Percentiles rank a stretch among this genome's conserved stretches.
Conservation (phyloP, 1,140 invertebrate species). For the Leptonema lineaticorne region DNA sequence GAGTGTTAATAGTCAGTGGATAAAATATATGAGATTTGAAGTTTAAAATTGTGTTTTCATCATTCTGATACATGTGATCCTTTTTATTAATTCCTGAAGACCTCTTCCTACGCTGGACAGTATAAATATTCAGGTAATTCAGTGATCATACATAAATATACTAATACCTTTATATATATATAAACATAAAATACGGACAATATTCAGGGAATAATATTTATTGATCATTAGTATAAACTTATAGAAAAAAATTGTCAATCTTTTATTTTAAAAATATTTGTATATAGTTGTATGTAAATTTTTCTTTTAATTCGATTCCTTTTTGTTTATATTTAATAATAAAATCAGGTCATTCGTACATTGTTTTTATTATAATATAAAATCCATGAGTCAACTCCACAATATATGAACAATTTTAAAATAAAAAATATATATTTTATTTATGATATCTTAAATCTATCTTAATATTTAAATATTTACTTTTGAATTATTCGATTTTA, state of each 20-base stretch:
- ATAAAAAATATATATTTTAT: not conserved
- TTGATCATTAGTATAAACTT: not conserved
- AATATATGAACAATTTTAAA: not conserved
- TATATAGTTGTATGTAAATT: not conserved
- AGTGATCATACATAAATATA: conserved; percentile 1
- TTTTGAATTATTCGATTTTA: not conserved
- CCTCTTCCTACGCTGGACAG: conserved; percentile 12
- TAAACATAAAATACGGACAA: not conserved
- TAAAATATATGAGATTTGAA: conserved; percentile 42
- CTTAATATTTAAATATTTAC: not conserved
- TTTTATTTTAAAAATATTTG: not conserved
- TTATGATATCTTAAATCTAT: not conserved
- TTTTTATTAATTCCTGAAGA: conserved; percentile 20
- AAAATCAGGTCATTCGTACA: not conserved
- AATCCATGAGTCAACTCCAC: too few species aligned
- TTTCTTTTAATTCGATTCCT: not conserved
- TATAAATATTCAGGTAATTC: conserved; percentile 18
- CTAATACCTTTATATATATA: not conserved
- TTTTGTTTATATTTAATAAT: not conserved
- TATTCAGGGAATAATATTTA: not conserved
- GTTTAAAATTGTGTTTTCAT: conserved; percentile 38
- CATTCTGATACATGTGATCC: conserved; percentile 9
- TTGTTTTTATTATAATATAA: not conserved
- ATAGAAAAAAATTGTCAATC: not conserved
- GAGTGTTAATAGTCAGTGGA: conserved; percentile 43